Percentiles rank a stretch among this genome's conserved stretches.
These are phyloP conservation scores for Tribolium castaneum DNA, from an alignment of 1,140 invertebrate species.

Conservation along the genomic window DNA sequence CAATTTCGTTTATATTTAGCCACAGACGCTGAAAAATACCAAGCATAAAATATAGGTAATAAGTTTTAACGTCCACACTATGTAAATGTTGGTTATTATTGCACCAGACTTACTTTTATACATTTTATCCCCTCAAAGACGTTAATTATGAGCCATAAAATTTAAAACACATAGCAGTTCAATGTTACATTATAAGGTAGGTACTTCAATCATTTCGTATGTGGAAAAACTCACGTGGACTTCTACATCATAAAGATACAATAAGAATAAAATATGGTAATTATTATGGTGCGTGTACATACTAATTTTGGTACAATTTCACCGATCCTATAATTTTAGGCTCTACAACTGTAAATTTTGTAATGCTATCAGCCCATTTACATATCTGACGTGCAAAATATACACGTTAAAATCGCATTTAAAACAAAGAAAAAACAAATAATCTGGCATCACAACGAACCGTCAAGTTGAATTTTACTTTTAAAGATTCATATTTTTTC, in stretches of 20 bases:
- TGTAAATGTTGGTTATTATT: slow-evolving; percentile 40
- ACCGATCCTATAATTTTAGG: slow-evolving; percentile 36
- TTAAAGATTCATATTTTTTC: no score
- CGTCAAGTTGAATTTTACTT: no score
- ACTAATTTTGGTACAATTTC: slow-evolving; percentile 23
- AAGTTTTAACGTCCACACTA: slow-evolving; percentile 27
- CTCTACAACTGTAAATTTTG: slow-evolving; percentile 19
- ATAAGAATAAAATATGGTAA: slow-evolving; percentile 41
- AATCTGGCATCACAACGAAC: no score
- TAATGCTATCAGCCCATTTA: slow-evolving; percentile 18
- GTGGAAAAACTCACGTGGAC: slow-evolving; percentile 3
- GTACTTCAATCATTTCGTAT: not conserved
- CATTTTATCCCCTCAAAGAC: slow-evolving; percentile 38
- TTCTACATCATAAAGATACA: slow-evolving; percentile 32
- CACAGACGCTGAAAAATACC: not conserved
- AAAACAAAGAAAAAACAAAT: not conserved
- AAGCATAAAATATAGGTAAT: slow-evolving; percentile 18
- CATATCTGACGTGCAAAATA: slow-evolving; percentile 22
- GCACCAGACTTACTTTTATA: slow-evolving; percentile 35
- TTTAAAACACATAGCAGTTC: slow-evolving; percentile 40
- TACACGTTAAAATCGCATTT: not conserved
- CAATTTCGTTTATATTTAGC: not conserved
- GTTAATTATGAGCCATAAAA: slow-evolving; percentile 42
- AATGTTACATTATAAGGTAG: slow-evolving; percentile 34
- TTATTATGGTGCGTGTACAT: slow-evolving; percentile 35